phyloP scores from a whole-genome alignment of 2,113 vertebrate genomes.

The Pterocles burchelli region DNA sequence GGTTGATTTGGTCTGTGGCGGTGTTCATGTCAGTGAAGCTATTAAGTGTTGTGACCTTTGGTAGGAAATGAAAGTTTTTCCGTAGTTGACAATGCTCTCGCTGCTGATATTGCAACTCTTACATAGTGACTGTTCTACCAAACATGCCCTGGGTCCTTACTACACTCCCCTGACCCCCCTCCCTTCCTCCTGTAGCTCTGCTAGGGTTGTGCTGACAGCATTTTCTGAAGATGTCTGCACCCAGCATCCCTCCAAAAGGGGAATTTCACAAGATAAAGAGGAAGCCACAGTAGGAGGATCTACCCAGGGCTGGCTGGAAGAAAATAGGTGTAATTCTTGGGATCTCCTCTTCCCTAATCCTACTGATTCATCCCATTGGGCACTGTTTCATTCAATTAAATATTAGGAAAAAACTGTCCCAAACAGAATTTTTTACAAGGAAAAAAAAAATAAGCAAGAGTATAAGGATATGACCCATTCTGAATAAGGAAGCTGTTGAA shows the following conservation, averaged over 20 bases:
- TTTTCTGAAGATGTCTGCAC: constrained; percentile 16
- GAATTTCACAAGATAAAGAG: background rate
- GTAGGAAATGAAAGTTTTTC: constrained; percentile 11
- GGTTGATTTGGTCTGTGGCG: background rate
- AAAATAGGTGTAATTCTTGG: background rate
- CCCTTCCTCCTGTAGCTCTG: background rate
- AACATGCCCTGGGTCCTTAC: background rate
- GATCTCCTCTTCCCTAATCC: background rate
- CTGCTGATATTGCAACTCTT: constrained; percentile 20
- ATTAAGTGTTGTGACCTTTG: background rate
- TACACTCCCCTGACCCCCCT: background rate
- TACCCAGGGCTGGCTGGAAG: background rate
- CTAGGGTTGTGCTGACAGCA: background rate
- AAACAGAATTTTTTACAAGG: background rate
- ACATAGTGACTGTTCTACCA: background rate
- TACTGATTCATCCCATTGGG: background rate
- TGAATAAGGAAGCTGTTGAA: background rate
- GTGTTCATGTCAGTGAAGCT: background rate
- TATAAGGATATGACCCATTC: background rate
- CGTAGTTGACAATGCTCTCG: background rate
- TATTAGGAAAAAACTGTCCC: background rate
- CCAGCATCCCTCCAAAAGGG: background rate
- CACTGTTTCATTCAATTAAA: background rate
- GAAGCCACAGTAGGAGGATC: background rate
- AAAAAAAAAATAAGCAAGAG: background rate